Evolutionary conservation across 2,888 invertebrate species (phyloP).

Genomic region (Pyrrhia umbra): DNA sequence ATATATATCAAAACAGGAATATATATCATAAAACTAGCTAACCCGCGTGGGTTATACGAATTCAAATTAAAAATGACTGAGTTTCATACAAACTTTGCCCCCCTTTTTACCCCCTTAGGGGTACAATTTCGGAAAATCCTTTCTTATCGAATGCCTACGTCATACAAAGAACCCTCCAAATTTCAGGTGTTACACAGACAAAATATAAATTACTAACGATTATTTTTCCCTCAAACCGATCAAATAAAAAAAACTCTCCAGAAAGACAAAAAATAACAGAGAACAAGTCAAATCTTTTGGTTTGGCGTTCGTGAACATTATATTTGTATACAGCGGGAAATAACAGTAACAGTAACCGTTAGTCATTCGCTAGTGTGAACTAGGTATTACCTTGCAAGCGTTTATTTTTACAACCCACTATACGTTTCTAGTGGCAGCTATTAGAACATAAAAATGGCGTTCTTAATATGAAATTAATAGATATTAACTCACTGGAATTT

Average conservation of each 20-base stretch:
- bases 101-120: too few relatives aligned
- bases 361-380: conserved; percentile 64
- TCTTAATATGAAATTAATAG: conserved; percentile 52
- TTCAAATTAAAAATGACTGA: too few relatives aligned
- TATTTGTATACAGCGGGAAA: conserved; percentile 62
- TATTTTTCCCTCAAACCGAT: conserved; percentile 42
- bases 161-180: conserved; percentile 23
- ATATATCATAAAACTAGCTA: background rate
- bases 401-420: conserved; percentile 59
- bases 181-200: conserved; percentile 29
- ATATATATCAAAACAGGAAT: background rate
- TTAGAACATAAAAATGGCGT: conserved; percentile 51
- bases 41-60: too few relatives aligned
- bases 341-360: conserved; percentile 63
- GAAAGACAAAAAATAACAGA: conserved; percentile 60
- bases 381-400: conserved; percentile 60
- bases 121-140: too few relatives aligned
- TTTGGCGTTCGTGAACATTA: conserved; percentile 57
- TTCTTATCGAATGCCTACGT: too few relatives aligned
- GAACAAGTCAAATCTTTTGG: conserved; percentile 60
- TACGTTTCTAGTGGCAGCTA: conserved; percentile 41
- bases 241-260: conserved; percentile 51
- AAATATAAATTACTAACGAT: conserved; percentile 31
- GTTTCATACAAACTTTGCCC: too few relatives aligned
- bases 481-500: conserved; percentile 52